A percentile compares a stretch with the other conserved stretches of the same genome.
Conservation (phyloP, 2,113 vertebrate species). For the Etheostoma cragini region DNA sequence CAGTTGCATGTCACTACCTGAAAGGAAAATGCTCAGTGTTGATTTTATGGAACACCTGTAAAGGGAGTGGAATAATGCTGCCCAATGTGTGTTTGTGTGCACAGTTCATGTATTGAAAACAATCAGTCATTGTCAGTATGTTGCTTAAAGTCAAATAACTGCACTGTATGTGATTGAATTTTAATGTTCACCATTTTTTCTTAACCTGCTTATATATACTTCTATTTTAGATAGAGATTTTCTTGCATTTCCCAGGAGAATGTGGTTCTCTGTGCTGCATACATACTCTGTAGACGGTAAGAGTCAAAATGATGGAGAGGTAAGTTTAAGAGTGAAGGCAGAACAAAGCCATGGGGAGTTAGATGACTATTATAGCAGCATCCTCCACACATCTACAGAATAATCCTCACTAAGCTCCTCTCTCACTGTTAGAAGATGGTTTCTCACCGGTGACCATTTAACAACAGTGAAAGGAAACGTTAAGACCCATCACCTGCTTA, state of each 20-base stretch:
- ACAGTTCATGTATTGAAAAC: not conserved
- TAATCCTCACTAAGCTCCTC: slow-evolving; percentile 63
- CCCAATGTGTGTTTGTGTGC: not conserved
- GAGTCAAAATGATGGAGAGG: slow-evolving; percentile 67
- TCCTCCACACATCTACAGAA: slow-evolving; percentile 72
- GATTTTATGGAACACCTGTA: slow-evolving; percentile 9
- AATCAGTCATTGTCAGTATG: slow-evolving; percentile 16
- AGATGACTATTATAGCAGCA: slow-evolving; percentile 73
- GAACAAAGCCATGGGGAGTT: slow-evolving; percentile 70
- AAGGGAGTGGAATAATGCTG: not conserved
- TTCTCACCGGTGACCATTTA: slow-evolving; percentile 35
- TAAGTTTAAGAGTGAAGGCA: slow-evolving; percentile 70
- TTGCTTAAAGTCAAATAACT: slow-evolving; percentile 25
- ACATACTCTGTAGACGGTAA: slow-evolving; percentile 39
- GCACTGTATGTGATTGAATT: slow-evolving; percentile 18
- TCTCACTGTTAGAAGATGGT: slow-evolving; percentile 36
- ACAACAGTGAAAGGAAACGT: slow-evolving; percentile 30
- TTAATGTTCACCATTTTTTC: not conserved
- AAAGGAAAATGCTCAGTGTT: slow-evolving; percentile 2
- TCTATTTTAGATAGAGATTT: slow-evolving; percentile 35
- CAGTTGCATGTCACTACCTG: slow-evolving; percentile 5
- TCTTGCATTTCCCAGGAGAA: slow-evolving; percentile 28
- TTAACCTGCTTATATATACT: slow-evolving; percentile 14
- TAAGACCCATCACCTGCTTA: slow-evolving; percentile 7
- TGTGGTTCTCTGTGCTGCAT: slow-evolving; percentile 32